Evolutionary conservation across 2,113 vertebrate genomes (phyloP).

Genomic region (Rhipidura dahli): DNA sequence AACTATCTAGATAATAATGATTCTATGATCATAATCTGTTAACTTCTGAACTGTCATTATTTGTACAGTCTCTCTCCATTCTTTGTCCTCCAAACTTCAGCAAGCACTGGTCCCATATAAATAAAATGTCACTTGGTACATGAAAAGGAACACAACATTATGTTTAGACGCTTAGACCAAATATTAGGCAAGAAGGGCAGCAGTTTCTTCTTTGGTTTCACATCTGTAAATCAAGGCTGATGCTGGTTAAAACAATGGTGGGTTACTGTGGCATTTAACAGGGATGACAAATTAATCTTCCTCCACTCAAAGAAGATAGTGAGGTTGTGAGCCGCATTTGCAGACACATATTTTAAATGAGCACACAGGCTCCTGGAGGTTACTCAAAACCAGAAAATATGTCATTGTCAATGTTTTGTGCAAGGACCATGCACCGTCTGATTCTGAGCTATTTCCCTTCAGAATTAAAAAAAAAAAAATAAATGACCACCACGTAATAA

Average conservation of each 20-base stretch:
- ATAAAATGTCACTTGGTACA: background rate
- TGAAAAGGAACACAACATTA: background rate
- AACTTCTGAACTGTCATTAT: background rate
- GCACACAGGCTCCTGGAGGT: background rate
- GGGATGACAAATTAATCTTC: background rate
- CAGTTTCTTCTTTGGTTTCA: background rate
- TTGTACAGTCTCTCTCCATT: background rate
- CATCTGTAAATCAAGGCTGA: background rate
- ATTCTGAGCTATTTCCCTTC: background rate
- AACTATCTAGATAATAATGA: background rate
- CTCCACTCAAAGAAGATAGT: background rate
- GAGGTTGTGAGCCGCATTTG: background rate
- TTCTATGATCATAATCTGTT: background rate
- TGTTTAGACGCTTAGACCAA: background rate
- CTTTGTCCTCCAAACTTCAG: background rate
- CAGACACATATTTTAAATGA: background rate
- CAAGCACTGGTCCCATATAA: background rate
- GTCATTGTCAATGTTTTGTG: background rate
- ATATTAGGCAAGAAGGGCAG: background rate
- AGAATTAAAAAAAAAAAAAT: background rate
- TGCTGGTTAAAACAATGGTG: background rate
- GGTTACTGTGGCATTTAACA: background rate
- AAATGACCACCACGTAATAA: background rate
- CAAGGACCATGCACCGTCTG: background rate
- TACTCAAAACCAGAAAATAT: background rate